These are phyloP conservation scores for Drosophila melanosoma DNA, from an alignment of 2,888 invertebrate genomes.

Conservation along the genomic window DNA sequence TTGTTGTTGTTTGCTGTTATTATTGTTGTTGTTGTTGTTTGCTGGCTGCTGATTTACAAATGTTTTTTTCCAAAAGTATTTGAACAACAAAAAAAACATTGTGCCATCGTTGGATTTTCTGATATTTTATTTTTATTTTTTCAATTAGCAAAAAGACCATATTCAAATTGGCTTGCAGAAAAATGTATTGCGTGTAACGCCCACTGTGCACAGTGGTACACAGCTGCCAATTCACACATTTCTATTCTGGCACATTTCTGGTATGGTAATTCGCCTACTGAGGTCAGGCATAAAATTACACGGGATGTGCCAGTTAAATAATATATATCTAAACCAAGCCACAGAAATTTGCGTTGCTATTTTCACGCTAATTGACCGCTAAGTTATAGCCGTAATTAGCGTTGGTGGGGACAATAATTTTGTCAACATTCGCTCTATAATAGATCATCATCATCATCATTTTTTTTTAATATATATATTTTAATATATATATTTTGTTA, in stretches of 20 bases:
- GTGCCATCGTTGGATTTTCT: conserved; percentile 39
- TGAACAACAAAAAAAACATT: conserved; percentile 32
- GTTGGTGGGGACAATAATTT: conserved; percentile 22
- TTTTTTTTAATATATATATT: not conserved
- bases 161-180: not conserved
- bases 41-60: conserved; percentile 31
- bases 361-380: conserved; percentile 65
- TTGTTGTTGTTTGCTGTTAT: conserved; percentile 9
- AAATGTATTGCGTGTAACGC: not conserved
- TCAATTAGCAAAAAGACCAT: conserved; percentile 53
- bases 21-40: conserved; percentile 32
- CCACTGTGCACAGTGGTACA: conserved; percentile 52
- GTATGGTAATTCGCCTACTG: conserved; percentile 45
- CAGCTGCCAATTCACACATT: conserved; percentile 19
- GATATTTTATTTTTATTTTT: conserved; percentile 29
- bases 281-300: conserved; percentile 60
- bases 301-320: conserved; percentile 14
- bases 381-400: conserved; percentile 78
- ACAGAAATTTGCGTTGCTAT: conserved; percentile 4
- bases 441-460: too few relatives aligned
- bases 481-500: conserved; percentile 1
- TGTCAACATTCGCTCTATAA: conserved; percentile 42
- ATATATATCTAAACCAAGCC: conserved; percentile 3
- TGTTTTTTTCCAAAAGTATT: conserved; percentile 71
- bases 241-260: conserved; percentile 46